Evolutionary conservation across 2,888 invertebrate genomes (phyloP).

Genomic region (Chymomyza procnemis): DNA sequence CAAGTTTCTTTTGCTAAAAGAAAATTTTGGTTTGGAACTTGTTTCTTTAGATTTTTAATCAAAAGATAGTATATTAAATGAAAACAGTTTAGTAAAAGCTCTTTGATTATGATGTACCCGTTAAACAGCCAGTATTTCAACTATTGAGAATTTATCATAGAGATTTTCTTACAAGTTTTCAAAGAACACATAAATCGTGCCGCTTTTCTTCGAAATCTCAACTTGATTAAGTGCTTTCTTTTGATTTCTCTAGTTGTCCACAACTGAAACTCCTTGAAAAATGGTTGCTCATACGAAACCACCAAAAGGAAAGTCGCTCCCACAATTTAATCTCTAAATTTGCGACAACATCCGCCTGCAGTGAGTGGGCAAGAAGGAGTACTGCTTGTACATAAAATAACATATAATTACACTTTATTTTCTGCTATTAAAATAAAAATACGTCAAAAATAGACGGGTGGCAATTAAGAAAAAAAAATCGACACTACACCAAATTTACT

Average conservation of each 20-base stretch:
- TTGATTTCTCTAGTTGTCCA: neutral
- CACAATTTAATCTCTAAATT: conserved; percentile 41
- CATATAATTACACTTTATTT: neutral
- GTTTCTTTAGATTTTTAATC: too few relatives aligned
- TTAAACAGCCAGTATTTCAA: too few relatives aligned
- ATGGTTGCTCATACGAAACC: neutral
- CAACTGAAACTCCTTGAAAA: neutral
- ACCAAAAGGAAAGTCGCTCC: conserved; percentile 43
- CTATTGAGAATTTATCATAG: neutral
- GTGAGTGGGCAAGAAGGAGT: neutral
- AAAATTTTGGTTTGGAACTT: too few relatives aligned
- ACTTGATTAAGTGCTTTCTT: neutral
- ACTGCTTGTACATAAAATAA: too few relatives aligned
- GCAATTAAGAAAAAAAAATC: conserved; percentile 14
- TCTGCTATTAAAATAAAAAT: neutral
- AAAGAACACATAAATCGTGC: neutral
- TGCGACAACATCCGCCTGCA: conserved; percentile 46
- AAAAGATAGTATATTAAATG: too few relatives aligned
- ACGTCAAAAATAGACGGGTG: conserved; percentile 22
- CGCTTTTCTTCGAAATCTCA: neutral
- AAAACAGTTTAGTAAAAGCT: too few relatives aligned
- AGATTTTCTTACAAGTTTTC: neutral
- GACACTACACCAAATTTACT: conserved; percentile 17
- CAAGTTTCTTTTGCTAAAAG: too few relatives aligned
- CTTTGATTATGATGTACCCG: too few relatives aligned